Evolutionary conservation across 2,888 invertebrate species (phyloP).

Genomic region (Dendrolimus pini): DNA sequence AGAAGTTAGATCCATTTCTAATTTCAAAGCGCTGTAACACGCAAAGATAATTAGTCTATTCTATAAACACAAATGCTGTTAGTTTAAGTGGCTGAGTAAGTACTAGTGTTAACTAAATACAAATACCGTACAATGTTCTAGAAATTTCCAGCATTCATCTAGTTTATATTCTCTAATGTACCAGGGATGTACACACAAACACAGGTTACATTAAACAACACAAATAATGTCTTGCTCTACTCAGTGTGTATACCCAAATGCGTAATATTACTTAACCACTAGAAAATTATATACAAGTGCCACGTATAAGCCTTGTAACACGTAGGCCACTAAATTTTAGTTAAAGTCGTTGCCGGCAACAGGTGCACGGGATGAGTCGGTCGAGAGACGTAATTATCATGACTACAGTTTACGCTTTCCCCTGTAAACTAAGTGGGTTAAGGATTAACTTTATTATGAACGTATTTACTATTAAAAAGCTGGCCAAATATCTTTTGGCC

Average conservation of each 20-base stretch:
- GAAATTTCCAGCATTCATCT: neutral
- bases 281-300: conserved; percentile 64
- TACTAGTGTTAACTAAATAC: too few species aligned
- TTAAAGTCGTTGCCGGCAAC: conserved; percentile 65
- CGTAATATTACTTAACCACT: conserved; percentile 56
- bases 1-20: too few species aligned
- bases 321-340: conserved; percentile 69
- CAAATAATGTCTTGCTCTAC: conserved; percentile 27
- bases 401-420: conserved; percentile 34
- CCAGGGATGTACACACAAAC: neutral
- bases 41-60: too few species aligned
- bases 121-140: too few species aligned
- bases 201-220: conserved; percentile 3
- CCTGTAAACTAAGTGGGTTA: conserved; percentile 6
- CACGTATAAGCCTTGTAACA: conserved; percentile 52
- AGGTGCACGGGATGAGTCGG: conserved; percentile 63
- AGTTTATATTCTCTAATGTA: neutral
- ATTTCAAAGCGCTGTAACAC: too few species aligned
- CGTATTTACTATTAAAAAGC: too few species aligned
- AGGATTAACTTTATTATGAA: neutral
- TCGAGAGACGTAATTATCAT: conserved; percentile 62
- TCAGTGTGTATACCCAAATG: conserved; percentile 31
- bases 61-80: too few species aligned
- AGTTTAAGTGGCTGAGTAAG: too few species aligned
- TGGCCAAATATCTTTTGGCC: too few species aligned